Conservation (phyloP, 2,113 vertebrate species). For the Xiphophorus couchianus region DNA sequence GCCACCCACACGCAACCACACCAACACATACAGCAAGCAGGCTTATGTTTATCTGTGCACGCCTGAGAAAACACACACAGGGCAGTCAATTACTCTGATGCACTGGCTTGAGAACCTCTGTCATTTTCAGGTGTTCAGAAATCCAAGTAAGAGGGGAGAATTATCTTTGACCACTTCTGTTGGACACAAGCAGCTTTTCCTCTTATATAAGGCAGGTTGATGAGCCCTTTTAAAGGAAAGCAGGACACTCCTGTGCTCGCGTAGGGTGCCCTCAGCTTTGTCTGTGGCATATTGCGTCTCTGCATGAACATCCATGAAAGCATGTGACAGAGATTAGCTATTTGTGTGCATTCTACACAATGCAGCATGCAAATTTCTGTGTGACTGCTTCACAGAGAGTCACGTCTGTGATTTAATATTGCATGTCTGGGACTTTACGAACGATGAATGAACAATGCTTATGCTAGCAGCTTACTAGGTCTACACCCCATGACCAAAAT, state of each 20-base stretch:
- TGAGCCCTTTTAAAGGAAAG: constrained; percentile 41
- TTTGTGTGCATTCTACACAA: constrained; percentile 15
- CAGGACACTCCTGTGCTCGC: constrained; percentile 15
- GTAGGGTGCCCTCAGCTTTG: not conserved
- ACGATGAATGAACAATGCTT: constrained; percentile 6
- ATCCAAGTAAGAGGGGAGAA: constrained; percentile 48
- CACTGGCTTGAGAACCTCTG: constrained; percentile 4
- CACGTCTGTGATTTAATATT: constrained; percentile 21
- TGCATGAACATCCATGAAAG: constrained; percentile 20
- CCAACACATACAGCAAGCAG: constrained; percentile 3
- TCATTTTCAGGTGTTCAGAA: constrained; percentile 45
- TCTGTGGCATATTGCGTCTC: constrained; percentile 18
- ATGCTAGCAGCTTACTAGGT: constrained; percentile 3
- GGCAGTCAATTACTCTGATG: constrained; percentile 11
- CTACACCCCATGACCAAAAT: not conserved
- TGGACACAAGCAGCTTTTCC: constrained; percentile 65
- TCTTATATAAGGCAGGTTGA: constrained; percentile 67
- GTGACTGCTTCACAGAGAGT: constrained; percentile 15
- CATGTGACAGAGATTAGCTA: constrained; percentile 15
- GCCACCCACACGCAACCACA: constrained; percentile 10
- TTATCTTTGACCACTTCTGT: constrained; percentile 39
- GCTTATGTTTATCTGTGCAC: constrained; percentile 9
- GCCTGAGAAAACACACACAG: constrained; percentile 31
- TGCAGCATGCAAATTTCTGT: not conserved
- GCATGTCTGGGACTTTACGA: constrained; percentile 18